phyloP scores from a whole-genome alignment of 2,113 vertebrate species.

The Rattus norvegicus region GRCr8 NC_086027.1:7929501-7930000 shows the following conservation, averaged over 20 bases:
- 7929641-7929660: background rate
- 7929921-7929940: background rate
- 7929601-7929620: background rate
- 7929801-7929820: background rate
- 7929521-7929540: background rate
- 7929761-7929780: background rate
- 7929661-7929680: background rate
- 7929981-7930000: background rate
- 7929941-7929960: background rate
- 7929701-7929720: background rate
- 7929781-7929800: background rate
- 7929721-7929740: background rate
- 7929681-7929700: slow-evolving; percentile 7
- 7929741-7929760: background rate
- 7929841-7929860: background rate
- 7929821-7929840: background rate
- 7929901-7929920: background rate
- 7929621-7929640: background rate
- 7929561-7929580: background rate
- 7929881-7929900: background rate
- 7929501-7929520: background rate
- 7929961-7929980: background rate
- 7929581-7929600: background rate
- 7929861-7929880: background rate
- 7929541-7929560: background rate